Evolutionary conservation across 2,888 invertebrate species (phyloP).

Genomic region (Phania funesta): DNA sequence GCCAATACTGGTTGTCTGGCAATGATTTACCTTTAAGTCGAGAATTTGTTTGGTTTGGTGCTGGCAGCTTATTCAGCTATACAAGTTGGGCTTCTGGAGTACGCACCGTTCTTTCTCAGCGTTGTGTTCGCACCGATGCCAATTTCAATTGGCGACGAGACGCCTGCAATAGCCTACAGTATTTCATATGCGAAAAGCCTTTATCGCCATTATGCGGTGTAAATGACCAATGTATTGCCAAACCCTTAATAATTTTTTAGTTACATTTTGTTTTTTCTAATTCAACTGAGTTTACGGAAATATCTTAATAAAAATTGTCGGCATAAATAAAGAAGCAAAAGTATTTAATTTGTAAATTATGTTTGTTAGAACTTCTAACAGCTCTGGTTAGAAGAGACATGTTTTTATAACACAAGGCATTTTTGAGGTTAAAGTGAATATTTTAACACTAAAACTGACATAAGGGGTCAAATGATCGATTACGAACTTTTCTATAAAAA

Average conservation of each 20-base stretch:
- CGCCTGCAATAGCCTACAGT: neutral
- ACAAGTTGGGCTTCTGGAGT: slow-evolving; percentile 8
- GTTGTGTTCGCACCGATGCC: slow-evolving; percentile 26
- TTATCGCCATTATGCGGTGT: neutral
- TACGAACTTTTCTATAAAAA: no score
- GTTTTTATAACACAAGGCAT: no score
- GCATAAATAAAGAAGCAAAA: neutral
- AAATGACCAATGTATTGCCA: neutral
- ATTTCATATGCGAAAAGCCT: slow-evolving; percentile 43
- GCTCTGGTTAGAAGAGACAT: no score
- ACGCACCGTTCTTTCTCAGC: neutral
- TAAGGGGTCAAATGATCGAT: no score
- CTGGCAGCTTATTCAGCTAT: slow-evolving; percentile 19
- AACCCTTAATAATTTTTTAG: neutral
- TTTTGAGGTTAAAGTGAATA: no score
- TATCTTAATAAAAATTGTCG: neutral
- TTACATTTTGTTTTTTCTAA: neutral
- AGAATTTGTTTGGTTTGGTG: slow-evolving; percentile 37
- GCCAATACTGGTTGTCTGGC: slow-evolving; percentile 45
- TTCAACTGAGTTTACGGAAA: neutral
- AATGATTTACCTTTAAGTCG: slow-evolving; percentile 19
- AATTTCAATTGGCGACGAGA: slow-evolving; percentile 33
- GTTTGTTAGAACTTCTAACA: no score
- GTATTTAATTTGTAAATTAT: neutral
- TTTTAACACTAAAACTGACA: no score